Percentiles rank a stretch among this genome's conserved stretches.
Conservation (phyloP, 2,888 invertebrate genomes). For the Dolichomitus sp. region DNA sequence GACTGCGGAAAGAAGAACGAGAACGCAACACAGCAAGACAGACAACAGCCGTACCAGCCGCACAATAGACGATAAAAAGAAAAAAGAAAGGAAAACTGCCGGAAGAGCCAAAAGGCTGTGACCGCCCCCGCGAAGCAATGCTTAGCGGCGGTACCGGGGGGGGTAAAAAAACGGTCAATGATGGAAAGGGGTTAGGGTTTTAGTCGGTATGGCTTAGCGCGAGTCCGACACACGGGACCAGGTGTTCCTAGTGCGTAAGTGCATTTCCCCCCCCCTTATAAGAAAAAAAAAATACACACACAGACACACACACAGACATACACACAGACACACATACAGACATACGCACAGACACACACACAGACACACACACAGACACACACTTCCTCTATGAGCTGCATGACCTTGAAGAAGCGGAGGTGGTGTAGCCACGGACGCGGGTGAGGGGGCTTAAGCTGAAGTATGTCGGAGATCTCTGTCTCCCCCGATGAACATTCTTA, state of each 20-base stretch:
- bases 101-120: background rate
- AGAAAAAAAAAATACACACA: background rate
- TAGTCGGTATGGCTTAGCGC: background rate
- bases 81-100: background rate
- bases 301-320: no score
- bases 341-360: no score
- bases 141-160: background rate
- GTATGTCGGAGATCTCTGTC: no score
- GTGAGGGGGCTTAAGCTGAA: no score
- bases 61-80: no score
- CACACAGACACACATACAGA: no score
- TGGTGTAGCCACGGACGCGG: no score
- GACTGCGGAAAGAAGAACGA: background rate
- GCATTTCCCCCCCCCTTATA: background rate
- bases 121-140: background rate
- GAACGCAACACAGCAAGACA: background rate
- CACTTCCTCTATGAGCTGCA: no score
- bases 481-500: no score
- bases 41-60: background rate
- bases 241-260: background rate
- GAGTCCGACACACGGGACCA: background rate
- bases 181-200: background rate
- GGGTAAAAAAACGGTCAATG: background rate
- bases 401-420: no score
- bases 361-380: no score